These are phyloP conservation scores for Coptotermes formosanus DNA, from an alignment of 1,140 invertebrate genomes.

Conservation along the genomic window DNA sequence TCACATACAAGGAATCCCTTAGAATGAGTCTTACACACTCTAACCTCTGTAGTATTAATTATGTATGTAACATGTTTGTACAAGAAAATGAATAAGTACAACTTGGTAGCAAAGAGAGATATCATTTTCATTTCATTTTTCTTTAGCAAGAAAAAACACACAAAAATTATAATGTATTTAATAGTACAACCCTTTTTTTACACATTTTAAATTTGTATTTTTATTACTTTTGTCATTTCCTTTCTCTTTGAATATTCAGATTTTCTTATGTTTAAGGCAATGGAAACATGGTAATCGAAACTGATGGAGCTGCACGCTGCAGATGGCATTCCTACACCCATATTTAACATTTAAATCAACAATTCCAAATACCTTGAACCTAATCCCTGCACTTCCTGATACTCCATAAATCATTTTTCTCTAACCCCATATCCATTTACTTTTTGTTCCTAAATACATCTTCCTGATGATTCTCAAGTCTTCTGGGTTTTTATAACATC, in stretches of 20 bases:
- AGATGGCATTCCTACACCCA: slow-evolving; percentile 19
- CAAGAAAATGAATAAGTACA: slow-evolving; percentile 56
- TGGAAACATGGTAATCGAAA: slow-evolving; percentile 26
- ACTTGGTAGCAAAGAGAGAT: slow-evolving; percentile 56
- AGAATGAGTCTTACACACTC: slow-evolving; percentile 25
- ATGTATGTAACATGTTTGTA: slow-evolving; percentile 45
- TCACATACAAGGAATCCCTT: slow-evolving; percentile 30
- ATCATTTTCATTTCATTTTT: slow-evolving; percentile 46
- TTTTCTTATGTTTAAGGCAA: slow-evolving; percentile 27
- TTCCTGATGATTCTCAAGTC: too few species aligned
- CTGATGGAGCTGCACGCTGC: not conserved
- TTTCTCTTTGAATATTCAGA: slow-evolving; percentile 33
- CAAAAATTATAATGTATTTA: slow-evolving; percentile 29
- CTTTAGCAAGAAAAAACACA: slow-evolving; percentile 41
- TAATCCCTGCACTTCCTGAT: too few species aligned
- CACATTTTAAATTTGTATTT: slow-evolving; percentile 37
- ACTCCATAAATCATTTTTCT: too few species aligned
- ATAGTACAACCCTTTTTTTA: slow-evolving; percentile 20
- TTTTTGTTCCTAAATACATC: too few species aligned
- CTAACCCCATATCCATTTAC: too few species aligned
- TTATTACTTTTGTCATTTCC: slow-evolving; percentile 39
- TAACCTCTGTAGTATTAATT: slow-evolving; percentile 15
- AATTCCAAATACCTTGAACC: too few species aligned
- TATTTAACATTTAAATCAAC: not conserved
- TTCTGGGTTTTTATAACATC: too few species aligned